Percentiles rank a stretch among this genome's conserved stretches.
Conservation (phyloP, 2,888 invertebrate species). For the Ennomos quercinarius region DNA sequence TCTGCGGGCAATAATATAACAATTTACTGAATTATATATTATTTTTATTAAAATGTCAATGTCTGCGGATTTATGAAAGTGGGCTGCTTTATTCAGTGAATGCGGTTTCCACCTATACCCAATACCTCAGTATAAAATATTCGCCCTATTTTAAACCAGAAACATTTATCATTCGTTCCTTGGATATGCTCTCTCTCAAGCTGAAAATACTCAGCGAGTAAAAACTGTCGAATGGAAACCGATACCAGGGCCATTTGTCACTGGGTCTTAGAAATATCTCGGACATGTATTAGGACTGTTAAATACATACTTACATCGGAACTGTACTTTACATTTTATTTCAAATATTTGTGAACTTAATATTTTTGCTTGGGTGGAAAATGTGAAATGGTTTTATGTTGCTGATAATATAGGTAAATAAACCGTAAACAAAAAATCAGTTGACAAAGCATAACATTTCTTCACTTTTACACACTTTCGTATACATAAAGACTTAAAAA, state of each 20-base stretch:
- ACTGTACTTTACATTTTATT: slow-evolving; percentile 18
- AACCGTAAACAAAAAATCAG: no score
- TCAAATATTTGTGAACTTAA: no score
- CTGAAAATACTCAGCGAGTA: slow-evolving; percentile 52
- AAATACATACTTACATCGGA: slow-evolving; percentile 11
- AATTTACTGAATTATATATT: no score
- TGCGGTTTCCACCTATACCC: neutral
- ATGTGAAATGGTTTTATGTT: no score
- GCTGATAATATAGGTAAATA: no score
- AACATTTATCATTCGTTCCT: slow-evolving; percentile 50
- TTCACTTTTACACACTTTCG: no score
- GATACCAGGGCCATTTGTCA: slow-evolving; percentile 62
- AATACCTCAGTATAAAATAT: slow-evolving; percentile 8
- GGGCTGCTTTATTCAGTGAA: neutral
- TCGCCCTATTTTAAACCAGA: slow-evolving; percentile 31
- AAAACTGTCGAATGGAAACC: slow-evolving; percentile 54
- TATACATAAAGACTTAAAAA: no score
- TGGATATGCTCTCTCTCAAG: slow-evolving; percentile 42
- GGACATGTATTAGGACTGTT: slow-evolving; percentile 13
- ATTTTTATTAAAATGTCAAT: no score
- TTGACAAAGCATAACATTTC: no score
- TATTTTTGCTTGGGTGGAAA: no score
- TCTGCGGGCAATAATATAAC: no score
- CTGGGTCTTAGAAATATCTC: slow-evolving; percentile 49
- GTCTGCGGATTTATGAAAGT: no score